Evolutionary conservation across 2,113 vertebrate genomes (phyloP).

Genomic region (Perca schrenkii): DNA sequence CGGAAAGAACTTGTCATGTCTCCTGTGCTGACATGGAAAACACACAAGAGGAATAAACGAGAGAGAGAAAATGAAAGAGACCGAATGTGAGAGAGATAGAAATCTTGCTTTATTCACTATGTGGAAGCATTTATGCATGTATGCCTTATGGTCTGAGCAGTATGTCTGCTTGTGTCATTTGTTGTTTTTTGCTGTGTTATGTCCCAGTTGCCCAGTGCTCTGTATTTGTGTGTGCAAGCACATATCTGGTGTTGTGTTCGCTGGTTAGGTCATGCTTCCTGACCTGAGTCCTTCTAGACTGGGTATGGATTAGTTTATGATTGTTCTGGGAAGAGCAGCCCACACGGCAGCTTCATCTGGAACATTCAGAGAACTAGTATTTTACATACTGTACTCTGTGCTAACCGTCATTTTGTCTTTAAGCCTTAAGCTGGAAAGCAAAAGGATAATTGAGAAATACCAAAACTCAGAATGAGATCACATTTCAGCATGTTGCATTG

Average conservation of each 20-base stretch:
- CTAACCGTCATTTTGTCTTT: not conserved
- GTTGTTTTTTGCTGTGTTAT: slow-evolving; percentile 40
- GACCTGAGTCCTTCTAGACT: slow-evolving; percentile 18
- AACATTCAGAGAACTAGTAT: not conserved
- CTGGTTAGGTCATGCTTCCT: slow-evolving; percentile 41
- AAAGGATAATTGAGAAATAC: not conserved
- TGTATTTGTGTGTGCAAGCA: slow-evolving; percentile 35
- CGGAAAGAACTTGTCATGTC: slow-evolving; percentile 81
- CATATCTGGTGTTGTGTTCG: slow-evolving; percentile 38
- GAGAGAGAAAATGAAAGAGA: slow-evolving; percentile 8
- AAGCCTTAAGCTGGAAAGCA: not conserved
- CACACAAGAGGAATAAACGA: slow-evolving; percentile 38
- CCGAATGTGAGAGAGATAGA: slow-evolving; percentile 39
- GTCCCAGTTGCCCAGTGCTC: slow-evolving; percentile 42
- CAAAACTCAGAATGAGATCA: not conserved
- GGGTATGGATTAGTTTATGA: slow-evolving; percentile 36
- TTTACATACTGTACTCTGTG: not conserved
- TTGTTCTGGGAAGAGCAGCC: slow-evolving; percentile 41
- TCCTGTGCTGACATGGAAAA: slow-evolving; percentile 72
- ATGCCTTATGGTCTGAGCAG: slow-evolving; percentile 30
- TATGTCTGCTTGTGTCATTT: slow-evolving; percentile 48
- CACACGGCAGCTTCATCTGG: slow-evolving; percentile 17
- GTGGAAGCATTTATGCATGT: slow-evolving; percentile 52
- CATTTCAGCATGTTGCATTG: not conserved
- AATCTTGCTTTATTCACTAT: slow-evolving; percentile 42